phyloP scores from a whole-genome alignment of 2,797 vertebrate genomes.

The Jordanella pulchra region DNA sequence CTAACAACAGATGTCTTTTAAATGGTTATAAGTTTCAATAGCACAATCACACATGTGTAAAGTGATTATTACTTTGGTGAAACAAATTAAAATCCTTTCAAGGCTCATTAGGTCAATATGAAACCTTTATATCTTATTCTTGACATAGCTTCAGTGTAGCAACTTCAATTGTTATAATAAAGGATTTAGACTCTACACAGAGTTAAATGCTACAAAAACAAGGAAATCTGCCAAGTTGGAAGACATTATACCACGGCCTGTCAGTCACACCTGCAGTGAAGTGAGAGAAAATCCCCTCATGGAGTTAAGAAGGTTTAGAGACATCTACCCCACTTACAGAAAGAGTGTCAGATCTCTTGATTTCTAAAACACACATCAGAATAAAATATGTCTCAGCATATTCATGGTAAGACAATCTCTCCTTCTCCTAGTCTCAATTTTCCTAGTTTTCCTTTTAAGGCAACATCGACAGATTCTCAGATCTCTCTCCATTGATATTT shows the following conservation, averaged over 20 bases:
- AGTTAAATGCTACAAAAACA: conserved; percentile 1
- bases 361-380: conserved; percentile 50
- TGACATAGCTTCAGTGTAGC: conserved; percentile 40
- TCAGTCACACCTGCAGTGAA: conserved; percentile 18
- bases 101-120: conserved; percentile 68
- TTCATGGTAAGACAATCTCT: conserved; percentile 75
- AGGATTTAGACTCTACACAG: neutral
- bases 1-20: conserved; percentile 40
- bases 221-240: conserved; percentile 17
- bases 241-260: neutral
- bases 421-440: conserved; percentile 61
- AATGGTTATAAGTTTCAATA: conserved; percentile 49
- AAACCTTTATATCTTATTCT: conserved; percentile 39
- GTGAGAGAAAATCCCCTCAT: conserved; percentile 19
- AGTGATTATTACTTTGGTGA: conserved; percentile 47
- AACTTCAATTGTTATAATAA: conserved; percentile 1
- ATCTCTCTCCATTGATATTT: conserved; percentile 69
- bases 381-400: conserved; percentile 73
- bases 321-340: conserved; percentile 16
- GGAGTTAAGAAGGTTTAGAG: conserved; percentile 1
- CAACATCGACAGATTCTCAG: conserved; percentile 68
- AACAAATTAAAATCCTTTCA: conserved; percentile 61
- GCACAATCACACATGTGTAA: conserved; percentile 59
- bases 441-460: conserved; percentile 67
- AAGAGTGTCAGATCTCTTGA: conserved; percentile 53